phyloP scores from a whole-genome alignment of 2,797 vertebrate species.

The Rousettus madagascariensis region DNA sequence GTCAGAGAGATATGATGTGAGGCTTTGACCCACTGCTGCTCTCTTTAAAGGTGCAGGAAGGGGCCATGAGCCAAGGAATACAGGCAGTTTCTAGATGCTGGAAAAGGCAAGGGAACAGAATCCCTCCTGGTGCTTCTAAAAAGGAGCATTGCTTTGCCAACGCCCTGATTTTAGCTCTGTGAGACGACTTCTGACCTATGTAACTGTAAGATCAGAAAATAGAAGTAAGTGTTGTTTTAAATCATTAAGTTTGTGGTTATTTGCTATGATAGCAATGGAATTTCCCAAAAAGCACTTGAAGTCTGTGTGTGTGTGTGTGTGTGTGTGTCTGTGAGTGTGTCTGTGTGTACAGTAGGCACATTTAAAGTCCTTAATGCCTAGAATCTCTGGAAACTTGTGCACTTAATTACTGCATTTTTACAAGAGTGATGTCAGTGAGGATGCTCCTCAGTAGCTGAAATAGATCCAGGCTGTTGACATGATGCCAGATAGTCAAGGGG shows the following conservation, averaged over 20 bases:
- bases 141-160: neutral
- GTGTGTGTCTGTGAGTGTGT: neutral
- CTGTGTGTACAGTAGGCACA: neutral
- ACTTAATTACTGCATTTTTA: neutral
- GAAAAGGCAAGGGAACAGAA: neutral
- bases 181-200: neutral
- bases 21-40: neutral
- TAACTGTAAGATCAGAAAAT: neutral
- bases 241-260: neutral
- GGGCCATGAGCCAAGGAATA: neutral
- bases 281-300: neutral
- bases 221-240: neutral
- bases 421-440: neutral
- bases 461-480: neutral
- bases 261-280: neutral
- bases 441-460: neutral
- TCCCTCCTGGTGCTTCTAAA: neutral
- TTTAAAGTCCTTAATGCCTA: neutral
- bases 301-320: neutral
- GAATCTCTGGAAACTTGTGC: neutral
- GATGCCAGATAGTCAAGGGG: neutral
- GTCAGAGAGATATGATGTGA: neutral
- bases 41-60: neutral
- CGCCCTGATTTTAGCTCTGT: neutral
- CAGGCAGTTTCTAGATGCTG: neutral